Evolutionary conservation across 30 jellyfish, hydroid and myxozoan genomes (phyloP).

Genomic region (Aurelia sp.): DNA sequence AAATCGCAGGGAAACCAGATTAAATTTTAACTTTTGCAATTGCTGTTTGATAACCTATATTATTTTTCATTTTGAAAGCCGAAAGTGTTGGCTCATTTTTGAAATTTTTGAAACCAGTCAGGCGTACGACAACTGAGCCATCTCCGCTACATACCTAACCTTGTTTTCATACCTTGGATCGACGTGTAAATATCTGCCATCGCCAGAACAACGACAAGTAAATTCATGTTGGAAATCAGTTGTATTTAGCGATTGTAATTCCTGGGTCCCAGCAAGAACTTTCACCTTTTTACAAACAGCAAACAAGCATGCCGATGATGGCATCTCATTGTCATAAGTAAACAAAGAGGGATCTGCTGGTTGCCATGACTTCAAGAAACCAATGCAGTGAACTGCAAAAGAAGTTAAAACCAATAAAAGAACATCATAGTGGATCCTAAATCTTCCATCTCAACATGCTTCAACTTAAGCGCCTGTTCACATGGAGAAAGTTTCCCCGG

Average conservation of each 20-base stretch:
- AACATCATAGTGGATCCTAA: no score
- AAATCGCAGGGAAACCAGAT: no score
- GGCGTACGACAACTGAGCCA: no score
- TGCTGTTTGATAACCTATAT: no score
- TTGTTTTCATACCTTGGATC: constrained; percentile 52
- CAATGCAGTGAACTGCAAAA: constrained; percentile 59
- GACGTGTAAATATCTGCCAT: constrained; percentile 48
- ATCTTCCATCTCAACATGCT: no score
- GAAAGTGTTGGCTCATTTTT: no score
- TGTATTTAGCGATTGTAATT: not conserved
- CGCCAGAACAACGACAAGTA: constrained; percentile 68
- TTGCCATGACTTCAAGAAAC: constrained; percentile 70
- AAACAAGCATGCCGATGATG: constrained; percentile 51
- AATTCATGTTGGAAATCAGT: constrained; percentile 30
- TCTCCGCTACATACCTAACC: no score
- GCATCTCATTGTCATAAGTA: constrained; percentile 10
- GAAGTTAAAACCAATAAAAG: no score
- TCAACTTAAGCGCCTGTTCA: no score
- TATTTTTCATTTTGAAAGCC: no score
- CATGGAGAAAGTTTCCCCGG: not conserved
- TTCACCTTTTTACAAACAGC: constrained; percentile 54
- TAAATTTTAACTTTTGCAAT: no score
- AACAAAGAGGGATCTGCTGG: constrained; percentile 46
- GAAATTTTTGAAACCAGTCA: no score
- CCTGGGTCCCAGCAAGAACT: constrained; percentile 26